Evolutionary conservation across 1,140 invertebrate genomes (phyloP).

Genomic region (Neomicropteryx cornuta): DNA sequence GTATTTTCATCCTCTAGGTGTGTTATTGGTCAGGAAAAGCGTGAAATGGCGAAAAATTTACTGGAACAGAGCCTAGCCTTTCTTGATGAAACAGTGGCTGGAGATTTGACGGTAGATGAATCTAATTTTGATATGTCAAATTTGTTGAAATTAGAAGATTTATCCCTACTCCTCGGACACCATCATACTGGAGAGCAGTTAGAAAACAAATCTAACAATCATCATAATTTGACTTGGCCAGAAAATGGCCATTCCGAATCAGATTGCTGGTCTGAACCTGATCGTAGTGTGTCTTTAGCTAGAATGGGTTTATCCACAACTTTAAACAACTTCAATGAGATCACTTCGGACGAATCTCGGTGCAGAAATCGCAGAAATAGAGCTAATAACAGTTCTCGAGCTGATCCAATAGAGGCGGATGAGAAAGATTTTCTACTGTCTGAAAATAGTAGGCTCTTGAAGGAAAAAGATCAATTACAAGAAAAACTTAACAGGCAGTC

Average conservation of each 20-base stretch:
- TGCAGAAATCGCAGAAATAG: constrained; percentile 22
- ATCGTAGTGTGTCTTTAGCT: constrained; percentile 64
- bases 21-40: constrained; percentile 36
- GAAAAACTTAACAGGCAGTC: no score
- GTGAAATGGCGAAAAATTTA: constrained; percentile 36
- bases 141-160: constrained; percentile 31
- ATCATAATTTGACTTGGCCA: no score
- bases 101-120: constrained; percentile 32
- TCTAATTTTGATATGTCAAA: constrained; percentile 33
- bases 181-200: constrained; percentile 27
- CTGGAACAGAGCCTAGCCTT: constrained; percentile 36
- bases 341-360: constrained; percentile 20
- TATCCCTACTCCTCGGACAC: constrained; percentile 37
- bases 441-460: no score
- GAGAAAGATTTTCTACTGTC: no score
- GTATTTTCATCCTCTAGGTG: no score
- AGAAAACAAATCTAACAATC: no score
- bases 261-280: constrained; percentile 76
- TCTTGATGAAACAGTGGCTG: constrained; percentile 34
- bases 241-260: constrained; percentile 55
- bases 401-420: no score
- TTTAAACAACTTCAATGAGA: no score
- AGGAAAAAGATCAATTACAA: no score
- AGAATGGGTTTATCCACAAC: constrained; percentile 56
- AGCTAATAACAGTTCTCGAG: no score